A percentile compares a stretch with the other conserved stretches of the same genome.
These are phyloP conservation scores for Neostethus bicornis DNA, from an alignment of 2,797 vertebrate genomes.

Conservation along the genomic window DNA sequence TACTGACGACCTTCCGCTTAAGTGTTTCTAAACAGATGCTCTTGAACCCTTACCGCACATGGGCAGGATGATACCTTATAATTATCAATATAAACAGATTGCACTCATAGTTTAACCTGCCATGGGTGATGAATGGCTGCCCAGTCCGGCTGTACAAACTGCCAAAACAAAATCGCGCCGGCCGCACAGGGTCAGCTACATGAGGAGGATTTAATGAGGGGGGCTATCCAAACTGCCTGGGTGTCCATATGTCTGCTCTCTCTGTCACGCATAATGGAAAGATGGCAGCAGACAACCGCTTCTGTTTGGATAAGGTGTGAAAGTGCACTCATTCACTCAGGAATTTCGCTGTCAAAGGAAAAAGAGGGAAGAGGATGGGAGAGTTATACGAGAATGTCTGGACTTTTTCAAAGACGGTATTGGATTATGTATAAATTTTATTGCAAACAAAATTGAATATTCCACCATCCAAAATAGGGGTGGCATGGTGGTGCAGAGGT, in stretches of 20 bases:
- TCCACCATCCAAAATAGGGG: too few species aligned
- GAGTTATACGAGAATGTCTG: background rate
- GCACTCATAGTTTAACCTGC: slow-evolving; percentile 72
- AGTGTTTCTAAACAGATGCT: slow-evolving; percentile 67
- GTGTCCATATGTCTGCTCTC: slow-evolving; percentile 63
- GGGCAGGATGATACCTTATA: slow-evolving; percentile 61
- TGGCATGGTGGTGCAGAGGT: too few species aligned
- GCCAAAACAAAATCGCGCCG: slow-evolving; percentile 48
- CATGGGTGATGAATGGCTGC: slow-evolving; percentile 72
- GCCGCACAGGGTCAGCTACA: slow-evolving; percentile 61
- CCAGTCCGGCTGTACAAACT: slow-evolving; percentile 53
- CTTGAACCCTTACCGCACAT: slow-evolving; percentile 45
- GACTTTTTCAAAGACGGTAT: background rate
- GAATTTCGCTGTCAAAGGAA: background rate
- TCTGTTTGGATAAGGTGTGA: slow-evolving; percentile 18
- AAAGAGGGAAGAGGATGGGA: slow-evolving; percentile 8
- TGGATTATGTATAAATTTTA: too few species aligned
- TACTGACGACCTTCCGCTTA: slow-evolving; percentile 18
- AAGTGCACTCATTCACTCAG: slow-evolving; percentile 11
- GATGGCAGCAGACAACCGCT: slow-evolving; percentile 2
- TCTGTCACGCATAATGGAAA: slow-evolving; percentile 35
- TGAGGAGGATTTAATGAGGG: slow-evolving; percentile 63
- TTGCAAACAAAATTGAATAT: too few species aligned
- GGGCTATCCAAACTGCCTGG: slow-evolving; percentile 51
- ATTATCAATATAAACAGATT: slow-evolving; percentile 79